Percentiles rank a stretch among this genome's conserved stretches.
phyloP scores from a whole-genome alignment of 2,888 invertebrate species.

The Platerodrilus igneus region DNA sequence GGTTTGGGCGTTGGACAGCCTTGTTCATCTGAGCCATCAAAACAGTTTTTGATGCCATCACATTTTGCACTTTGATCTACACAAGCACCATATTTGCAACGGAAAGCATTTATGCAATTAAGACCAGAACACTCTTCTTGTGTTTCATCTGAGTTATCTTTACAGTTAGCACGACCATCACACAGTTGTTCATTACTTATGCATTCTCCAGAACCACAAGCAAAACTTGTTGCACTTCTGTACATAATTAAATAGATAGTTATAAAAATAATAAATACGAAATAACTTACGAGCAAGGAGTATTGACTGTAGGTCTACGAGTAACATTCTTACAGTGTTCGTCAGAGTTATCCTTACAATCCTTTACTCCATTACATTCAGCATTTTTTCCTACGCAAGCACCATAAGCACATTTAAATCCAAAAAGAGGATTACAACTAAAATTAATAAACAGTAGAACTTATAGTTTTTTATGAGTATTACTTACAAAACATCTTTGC shows the following conservation, averaged over 20 bases:
- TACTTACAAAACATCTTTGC: slow-evolving; percentile 15
- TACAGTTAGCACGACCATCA: slow-evolving; percentile 47
- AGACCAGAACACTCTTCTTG: slow-evolving; percentile 13
- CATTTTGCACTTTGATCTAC: slow-evolving; percentile 50
- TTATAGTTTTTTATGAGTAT: neutral
- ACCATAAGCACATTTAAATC: slow-evolving; percentile 52
- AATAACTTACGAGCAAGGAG: slow-evolving; percentile 24
- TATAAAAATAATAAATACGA: slow-evolving; percentile 1
- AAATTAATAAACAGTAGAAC: slow-evolving; percentile 13
- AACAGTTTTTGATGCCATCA: slow-evolving; percentile 49
- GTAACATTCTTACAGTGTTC: slow-evolving; percentile 37
- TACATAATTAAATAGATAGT: no score
- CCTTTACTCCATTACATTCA: slow-evolving; percentile 45
- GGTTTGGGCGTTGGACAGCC: slow-evolving; percentile 4
- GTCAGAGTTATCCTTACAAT: slow-evolving; percentile 51
- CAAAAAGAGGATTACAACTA: slow-evolving; percentile 45
- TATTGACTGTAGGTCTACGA: slow-evolving; percentile 6
- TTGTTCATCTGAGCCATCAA: slow-evolving; percentile 51
- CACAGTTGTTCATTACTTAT: slow-evolving; percentile 43
- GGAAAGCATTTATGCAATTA: slow-evolving; percentile 32
- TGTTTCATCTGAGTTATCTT: slow-evolving; percentile 49
- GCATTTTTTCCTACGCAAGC: slow-evolving; percentile 48
- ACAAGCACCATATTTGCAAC: slow-evolving; percentile 40
- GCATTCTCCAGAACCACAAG: slow-evolving; percentile 42
- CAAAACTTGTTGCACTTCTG: slow-evolving; percentile 10